Percentiles rank a stretch among this genome's conserved stretches.
phyloP scores from a whole-genome alignment of 2,797 vertebrate genomes.

The Gymnothorax javanicus region DNA sequence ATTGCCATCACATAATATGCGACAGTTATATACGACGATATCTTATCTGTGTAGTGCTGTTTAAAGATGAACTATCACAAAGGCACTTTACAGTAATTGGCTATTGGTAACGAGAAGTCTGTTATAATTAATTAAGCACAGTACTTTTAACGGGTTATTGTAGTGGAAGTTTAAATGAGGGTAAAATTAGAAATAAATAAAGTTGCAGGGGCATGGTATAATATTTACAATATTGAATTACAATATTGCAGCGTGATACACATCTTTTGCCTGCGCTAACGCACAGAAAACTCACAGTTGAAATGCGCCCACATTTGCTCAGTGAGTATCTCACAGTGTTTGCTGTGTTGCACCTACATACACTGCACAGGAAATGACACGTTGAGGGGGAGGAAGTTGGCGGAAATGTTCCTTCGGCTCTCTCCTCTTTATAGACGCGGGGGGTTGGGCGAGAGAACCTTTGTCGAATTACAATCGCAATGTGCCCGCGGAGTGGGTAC shows the following conservation, averaged over 20 bases:
- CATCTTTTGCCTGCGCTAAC: neutral
- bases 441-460: neutral
- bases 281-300: neutral
- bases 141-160: no score
- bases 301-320: neutral
- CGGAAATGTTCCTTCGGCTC: neutral
- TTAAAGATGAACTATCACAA: no score
- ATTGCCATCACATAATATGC: neutral
- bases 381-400: neutral
- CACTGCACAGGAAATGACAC: conserved; percentile 23
- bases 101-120: no score
- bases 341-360: neutral
- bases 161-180: no score
- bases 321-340: neutral
- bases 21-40: no score
- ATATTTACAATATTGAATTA: no score
- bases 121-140: no score
- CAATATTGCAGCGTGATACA: no score
- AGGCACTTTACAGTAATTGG: no score
- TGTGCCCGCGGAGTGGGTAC: neutral
- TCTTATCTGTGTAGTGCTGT: no score
- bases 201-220: no score
- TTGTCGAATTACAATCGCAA: neutral
- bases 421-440: neutral
- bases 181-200: no score